Percentiles rank a stretch among this genome's conserved stretches.
These are phyloP conservation scores for Pecten maximus DNA, from an alignment of 2,888 invertebrate genomes.

Conservation along the genomic window DNA sequence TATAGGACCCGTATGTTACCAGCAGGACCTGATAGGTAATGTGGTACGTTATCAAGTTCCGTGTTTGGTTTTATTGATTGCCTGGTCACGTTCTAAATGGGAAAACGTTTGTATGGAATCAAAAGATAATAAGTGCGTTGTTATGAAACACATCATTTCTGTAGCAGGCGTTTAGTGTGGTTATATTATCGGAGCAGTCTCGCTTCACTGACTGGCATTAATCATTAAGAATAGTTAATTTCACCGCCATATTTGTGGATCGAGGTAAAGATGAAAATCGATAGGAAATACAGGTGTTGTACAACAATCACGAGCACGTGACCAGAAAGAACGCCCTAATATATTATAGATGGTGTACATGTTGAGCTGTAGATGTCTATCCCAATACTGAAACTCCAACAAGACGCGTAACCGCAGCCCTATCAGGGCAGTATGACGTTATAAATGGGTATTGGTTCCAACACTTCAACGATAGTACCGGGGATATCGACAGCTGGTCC, in stretches of 20 bases:
- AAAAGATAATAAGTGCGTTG: not conserved
- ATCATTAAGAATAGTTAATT: not conserved
- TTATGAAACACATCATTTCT: not conserved
- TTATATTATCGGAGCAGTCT: not conserved
- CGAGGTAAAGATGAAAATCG: constrained; percentile 21
- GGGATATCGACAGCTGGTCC: not conserved
- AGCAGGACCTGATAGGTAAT: no score
- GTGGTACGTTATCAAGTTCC: not conserved
- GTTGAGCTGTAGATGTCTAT: not conserved
- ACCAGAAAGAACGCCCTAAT: not conserved
- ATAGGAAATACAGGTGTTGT: constrained; percentile 13
- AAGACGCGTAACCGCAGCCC: not conserved
- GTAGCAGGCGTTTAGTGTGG: not conserved
- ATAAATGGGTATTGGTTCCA: not conserved
- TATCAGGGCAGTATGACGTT: not conserved
- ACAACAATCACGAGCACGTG: not conserved
- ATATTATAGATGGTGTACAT: constrained; percentile 19
- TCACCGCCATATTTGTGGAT: not conserved
- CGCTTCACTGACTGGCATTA: not conserved
- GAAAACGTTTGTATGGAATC: not conserved
- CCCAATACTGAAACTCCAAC: not conserved
- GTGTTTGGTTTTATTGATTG: not conserved
- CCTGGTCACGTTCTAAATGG: not conserved
- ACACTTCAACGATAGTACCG: not conserved
- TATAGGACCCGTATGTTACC: not conserved